These are phyloP conservation scores for Pomacea maculata DNA, from an alignment of 1,140 invertebrate genomes.

Conservation along the genomic window DNA sequence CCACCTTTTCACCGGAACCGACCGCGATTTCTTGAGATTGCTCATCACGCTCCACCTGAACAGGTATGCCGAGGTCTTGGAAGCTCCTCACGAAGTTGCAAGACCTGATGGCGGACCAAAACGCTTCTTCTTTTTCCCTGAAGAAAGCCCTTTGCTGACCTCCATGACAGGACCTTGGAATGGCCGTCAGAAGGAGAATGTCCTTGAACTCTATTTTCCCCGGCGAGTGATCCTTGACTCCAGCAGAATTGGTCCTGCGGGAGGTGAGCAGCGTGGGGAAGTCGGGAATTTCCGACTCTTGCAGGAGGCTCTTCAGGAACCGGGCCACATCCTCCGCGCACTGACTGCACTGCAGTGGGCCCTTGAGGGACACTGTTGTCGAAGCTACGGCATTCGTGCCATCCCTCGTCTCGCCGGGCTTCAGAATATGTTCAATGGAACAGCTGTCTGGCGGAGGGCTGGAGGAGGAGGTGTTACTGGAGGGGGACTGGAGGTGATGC, in stretches of 20 bases:
- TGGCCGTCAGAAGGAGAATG: background rate
- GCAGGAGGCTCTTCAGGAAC: background rate
- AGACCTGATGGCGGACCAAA: background rate
- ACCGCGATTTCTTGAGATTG: slow-evolving; percentile 5
- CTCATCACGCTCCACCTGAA: background rate
- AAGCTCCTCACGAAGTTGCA: background rate
- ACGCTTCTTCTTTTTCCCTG: too few species aligned
- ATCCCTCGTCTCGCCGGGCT: too few species aligned
- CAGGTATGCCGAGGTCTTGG: slow-evolving; percentile 1
- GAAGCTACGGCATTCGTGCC: too few species aligned
- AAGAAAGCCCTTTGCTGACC: too few species aligned
- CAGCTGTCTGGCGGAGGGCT: too few species aligned
- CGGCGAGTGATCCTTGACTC: background rate
- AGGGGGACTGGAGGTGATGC: background rate
- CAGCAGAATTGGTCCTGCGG: background rate
- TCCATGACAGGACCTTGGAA: too few species aligned
- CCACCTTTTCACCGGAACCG: background rate
- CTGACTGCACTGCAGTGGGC: background rate
- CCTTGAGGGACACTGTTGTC: background rate
- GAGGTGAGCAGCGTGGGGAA: background rate
- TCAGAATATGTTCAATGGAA: too few species aligned
- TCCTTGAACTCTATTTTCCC: background rate
- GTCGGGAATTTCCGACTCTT: background rate
- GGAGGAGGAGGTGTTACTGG: too few species aligned
- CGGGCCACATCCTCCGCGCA: background rate